Percentiles rank a stretch among this genome's conserved stretches.
Evolutionary conservation across 2,888 invertebrate genomes (phyloP).

Genomic region (Chromoteleia sp.): DNA sequence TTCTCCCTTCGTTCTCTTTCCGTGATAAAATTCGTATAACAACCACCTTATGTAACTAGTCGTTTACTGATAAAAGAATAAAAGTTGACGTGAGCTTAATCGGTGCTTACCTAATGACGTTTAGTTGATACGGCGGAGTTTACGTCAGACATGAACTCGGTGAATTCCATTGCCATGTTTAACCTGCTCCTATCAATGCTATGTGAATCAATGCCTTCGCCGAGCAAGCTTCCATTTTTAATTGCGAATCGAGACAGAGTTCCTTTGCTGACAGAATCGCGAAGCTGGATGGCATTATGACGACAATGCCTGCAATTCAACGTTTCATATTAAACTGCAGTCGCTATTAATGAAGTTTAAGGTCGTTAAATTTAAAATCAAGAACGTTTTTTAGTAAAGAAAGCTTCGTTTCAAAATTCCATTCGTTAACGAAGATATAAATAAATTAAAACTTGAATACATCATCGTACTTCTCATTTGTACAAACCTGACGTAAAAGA

Average conservation of each 20-base stretch:
- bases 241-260: constrained; percentile 21
- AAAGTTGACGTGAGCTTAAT: constrained; percentile 39
- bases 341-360: too few relatives aligned
- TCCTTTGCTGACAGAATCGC: constrained; percentile 21
- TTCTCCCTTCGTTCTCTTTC: constrained; percentile 10
- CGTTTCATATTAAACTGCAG: too few relatives aligned
- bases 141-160: constrained; percentile 37
- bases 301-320: constrained; percentile 31
- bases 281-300: constrained; percentile 45
- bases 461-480: too few relatives aligned
- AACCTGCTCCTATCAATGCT: constrained; percentile 52
- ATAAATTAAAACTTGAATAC: too few relatives aligned
- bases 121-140: constrained; percentile 51
- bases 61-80: constrained; percentile 31
- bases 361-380: too few relatives aligned
- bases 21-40: constrained; percentile 9
- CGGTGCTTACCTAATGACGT: constrained; percentile 56
- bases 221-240: constrained; percentile 39
- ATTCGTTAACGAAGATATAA: too few relatives aligned
- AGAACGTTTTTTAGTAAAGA: too few relatives aligned
- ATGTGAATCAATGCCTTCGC: constrained; percentile 48
- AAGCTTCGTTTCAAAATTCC: too few relatives aligned
- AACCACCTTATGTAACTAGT: constrained; percentile 12
- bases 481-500: background rate
- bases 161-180: constrained; percentile 53